A percentile compares a stretch with the other conserved stretches of the same genome.
These are phyloP conservation scores for Pelecanus crispus DNA, from an alignment of 2,113 vertebrate genomes.

Conservation along the genomic window DNA sequence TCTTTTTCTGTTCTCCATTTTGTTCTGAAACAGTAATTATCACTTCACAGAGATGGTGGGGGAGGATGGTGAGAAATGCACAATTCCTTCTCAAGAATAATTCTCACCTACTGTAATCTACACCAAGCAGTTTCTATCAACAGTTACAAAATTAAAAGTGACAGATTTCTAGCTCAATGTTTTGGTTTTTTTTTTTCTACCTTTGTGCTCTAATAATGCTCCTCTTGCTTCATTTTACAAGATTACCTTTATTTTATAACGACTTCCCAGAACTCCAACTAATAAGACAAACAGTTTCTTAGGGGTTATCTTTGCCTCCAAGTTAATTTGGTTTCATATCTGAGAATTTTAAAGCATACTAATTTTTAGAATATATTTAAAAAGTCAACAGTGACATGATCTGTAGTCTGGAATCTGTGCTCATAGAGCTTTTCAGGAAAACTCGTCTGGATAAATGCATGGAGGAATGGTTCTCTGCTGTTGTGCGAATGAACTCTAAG, in stretches of 20 bases:
- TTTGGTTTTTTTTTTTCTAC: not conserved
- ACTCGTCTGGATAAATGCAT: not conserved
- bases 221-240: not conserved
- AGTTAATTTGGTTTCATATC: not conserved
- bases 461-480: not conserved
- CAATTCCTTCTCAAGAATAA: constrained; percentile 34
- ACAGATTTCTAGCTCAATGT: not conserved
- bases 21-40: constrained; percentile 57
- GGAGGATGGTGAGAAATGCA: not conserved
- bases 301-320: not conserved
- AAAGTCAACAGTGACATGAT: not conserved
- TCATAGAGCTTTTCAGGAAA: not conserved
- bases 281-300: not conserved
- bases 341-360: not conserved
- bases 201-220: not conserved
- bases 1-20: not conserved
- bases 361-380: not conserved
- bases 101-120: constrained; percentile 36
- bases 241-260: not conserved
- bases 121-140: not conserved
- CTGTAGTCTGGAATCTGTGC: not conserved
- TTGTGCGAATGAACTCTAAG: not conserved
- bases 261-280: not conserved
- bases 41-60: constrained; percentile 14
- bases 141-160: constrained; percentile 2